These are phyloP conservation scores for Macquaria ambigua DNA, from an alignment of 2,113 vertebrate genomes.

Conservation along the genomic window DNA sequence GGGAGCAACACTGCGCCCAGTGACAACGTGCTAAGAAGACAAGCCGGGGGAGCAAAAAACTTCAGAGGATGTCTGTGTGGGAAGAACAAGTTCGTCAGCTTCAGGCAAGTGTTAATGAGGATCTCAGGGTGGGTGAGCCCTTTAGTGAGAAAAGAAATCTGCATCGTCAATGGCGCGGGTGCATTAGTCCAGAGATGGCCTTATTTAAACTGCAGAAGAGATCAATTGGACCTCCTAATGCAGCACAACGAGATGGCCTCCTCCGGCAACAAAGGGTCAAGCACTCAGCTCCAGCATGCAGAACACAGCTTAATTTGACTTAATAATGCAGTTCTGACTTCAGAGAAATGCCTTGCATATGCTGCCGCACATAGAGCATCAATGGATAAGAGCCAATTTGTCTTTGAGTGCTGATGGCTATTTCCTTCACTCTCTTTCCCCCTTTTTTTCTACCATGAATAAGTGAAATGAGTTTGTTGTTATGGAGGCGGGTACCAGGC, in stretches of 20 bases:
- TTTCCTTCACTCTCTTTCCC: not conserved
- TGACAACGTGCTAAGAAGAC: conserved; percentile 19
- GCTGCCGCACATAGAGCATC: conserved; percentile 28
- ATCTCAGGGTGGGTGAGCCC: conserved; percentile 40
- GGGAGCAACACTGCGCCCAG: not conserved
- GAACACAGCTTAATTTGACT: conserved; percentile 70
- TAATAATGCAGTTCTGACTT: conserved; percentile 64
- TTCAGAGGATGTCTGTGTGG: conserved; percentile 3
- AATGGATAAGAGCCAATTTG: conserved; percentile 60
- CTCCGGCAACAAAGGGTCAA: conserved; percentile 68
- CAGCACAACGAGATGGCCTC: conserved; percentile 60
- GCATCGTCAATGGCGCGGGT: conserved; percentile 17
- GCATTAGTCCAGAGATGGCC: conserved; percentile 64
- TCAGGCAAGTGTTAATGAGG: conserved; percentile 53
- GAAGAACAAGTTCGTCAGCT: conserved; percentile 17
- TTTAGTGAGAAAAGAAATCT: conserved; percentile 34
- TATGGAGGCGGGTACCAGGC: conserved; percentile 50
- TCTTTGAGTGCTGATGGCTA: conserved; percentile 60
- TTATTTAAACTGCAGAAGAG: conserved; percentile 69
- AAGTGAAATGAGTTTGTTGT: conserved; percentile 34
- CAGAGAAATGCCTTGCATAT: conserved; percentile 45
- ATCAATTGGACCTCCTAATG: conserved; percentile 71
- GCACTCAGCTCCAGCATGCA: conserved; percentile 51
- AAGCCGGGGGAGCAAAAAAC: not conserved
- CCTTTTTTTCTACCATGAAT: not conserved